These are phyloP conservation scores for Gallinago media DNA, from an alignment of 2,113 vertebrate genomes.

Conservation along the genomic window DNA sequence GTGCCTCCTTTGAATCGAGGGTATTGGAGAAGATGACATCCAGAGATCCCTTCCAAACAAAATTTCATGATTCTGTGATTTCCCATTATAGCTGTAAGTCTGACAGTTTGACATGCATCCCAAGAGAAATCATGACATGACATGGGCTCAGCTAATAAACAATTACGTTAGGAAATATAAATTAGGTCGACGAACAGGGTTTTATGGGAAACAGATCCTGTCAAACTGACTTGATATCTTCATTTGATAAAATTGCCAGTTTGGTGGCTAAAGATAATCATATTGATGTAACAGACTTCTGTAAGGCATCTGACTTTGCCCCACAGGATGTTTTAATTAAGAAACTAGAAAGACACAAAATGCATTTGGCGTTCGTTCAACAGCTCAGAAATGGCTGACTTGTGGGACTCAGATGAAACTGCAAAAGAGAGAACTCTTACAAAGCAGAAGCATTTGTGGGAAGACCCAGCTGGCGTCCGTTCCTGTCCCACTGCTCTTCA, in stretches of 20 bases:
- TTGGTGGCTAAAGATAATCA: conserved; percentile 55
- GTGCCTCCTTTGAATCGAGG: not conserved
- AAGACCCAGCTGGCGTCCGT: not conserved
- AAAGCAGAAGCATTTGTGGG: not conserved
- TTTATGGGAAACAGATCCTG: conserved; percentile 62
- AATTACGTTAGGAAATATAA: conserved; percentile 55
- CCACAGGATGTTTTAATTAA: conserved; percentile 65
- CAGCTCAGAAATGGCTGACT: conserved; percentile 17
- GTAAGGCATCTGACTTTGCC: conserved; percentile 43
- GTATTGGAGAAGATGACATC: not conserved
- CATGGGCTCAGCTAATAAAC: conserved; percentile 44
- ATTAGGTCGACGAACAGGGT: conserved; percentile 17
- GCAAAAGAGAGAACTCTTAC: not conserved
- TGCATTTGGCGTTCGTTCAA: conserved; percentile 42
- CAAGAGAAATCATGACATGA: not conserved
- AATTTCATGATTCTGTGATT: not conserved
- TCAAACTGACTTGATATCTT: conserved; percentile 54
- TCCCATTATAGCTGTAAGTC: not conserved
- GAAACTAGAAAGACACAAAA: conserved; percentile 35
- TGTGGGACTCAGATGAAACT: not conserved
- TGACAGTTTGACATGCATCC: not conserved
- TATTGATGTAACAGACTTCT: conserved; percentile 54
- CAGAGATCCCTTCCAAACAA: not conserved
- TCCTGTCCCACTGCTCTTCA: not conserved
- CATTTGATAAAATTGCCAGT: conserved; percentile 55